phyloP scores from a whole-genome alignment of 2,888 invertebrate genomes.

The Drosophila neonasuta region DNA sequence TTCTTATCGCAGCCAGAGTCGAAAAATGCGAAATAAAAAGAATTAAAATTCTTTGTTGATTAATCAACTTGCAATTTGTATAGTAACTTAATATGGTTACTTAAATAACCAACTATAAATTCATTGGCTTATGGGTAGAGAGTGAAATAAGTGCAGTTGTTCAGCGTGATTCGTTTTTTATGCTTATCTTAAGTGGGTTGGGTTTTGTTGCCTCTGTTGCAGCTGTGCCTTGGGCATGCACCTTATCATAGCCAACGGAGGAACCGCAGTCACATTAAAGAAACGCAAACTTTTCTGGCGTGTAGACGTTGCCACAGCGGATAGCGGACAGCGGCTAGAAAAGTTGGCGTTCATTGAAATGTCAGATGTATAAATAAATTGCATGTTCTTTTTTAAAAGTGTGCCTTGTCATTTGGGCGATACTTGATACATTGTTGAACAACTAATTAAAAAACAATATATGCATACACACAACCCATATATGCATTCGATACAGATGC shows the following conservation, averaged over 20 bases:
- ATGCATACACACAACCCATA: constrained; percentile 6
- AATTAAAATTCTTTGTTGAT: no score
- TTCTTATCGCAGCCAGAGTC: no score
- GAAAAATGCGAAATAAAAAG: no score
- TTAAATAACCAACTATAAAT: neutral
- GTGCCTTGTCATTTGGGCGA: constrained; percentile 48
- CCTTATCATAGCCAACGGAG: constrained; percentile 1
- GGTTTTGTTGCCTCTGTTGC: neutral
- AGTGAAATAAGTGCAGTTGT: neutral
- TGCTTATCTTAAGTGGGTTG: neutral
- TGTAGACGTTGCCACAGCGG: neutral
- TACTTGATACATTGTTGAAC: constrained; percentile 18
- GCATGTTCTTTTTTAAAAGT: constrained; percentile 22
- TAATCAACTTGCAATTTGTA: neutral
- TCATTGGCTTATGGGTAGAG: neutral
- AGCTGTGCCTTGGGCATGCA: neutral
- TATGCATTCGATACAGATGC: neutral
- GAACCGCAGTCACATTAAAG: constrained; percentile 1
- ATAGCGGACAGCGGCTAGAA: constrained; percentile 3
- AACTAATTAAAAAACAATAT: constrained; percentile 16
- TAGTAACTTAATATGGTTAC: neutral
- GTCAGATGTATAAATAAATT: constrained; percentile 64
- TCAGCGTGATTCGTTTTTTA: neutral
- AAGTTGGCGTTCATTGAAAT: constrained; percentile 61
- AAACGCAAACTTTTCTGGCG: constrained; percentile 13